Conservation (phyloP, 2,113 vertebrate genomes). For the Nannospalax galili region DNA sequence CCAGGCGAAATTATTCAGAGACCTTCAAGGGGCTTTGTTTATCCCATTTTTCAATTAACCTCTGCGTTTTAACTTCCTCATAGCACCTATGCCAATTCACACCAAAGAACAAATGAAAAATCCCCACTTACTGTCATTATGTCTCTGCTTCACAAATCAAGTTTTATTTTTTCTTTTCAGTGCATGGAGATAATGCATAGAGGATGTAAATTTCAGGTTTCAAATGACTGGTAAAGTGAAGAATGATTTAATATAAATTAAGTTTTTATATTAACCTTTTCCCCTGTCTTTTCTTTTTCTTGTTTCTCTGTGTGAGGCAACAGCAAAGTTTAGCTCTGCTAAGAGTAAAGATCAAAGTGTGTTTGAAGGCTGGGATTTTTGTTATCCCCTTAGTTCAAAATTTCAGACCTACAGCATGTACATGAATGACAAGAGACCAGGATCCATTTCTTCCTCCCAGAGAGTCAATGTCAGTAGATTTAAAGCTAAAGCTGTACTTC, state of each 20-base stretch:
- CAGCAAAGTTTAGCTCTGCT: constrained; percentile 24
- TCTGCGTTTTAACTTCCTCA: constrained; percentile 92
- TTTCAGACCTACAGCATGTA: not conserved
- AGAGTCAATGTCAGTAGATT: not conserved
- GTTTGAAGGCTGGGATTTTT: not conserved
- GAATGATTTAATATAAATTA: constrained; percentile 89
- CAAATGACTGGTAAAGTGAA: constrained; percentile 82
- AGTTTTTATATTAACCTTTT: constrained; percentile 85
- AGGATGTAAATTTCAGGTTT: constrained; percentile 86
- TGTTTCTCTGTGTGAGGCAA: constrained; percentile 46
- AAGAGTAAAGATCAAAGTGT: constrained; percentile 41
- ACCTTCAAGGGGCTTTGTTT: constrained; percentile 92
- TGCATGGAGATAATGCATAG: constrained; percentile 79
- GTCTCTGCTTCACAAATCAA: constrained; percentile 86
- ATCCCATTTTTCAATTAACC: constrained; percentile 99
- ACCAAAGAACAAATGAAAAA: constrained; percentile 91
- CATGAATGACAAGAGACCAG: not conserved
- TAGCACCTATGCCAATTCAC: constrained; percentile 90
- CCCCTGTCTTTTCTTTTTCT: constrained; percentile 79
- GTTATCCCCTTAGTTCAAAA: constrained; percentile 17
- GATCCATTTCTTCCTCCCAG: not conserved
- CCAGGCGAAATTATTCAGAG: constrained; percentile 90
- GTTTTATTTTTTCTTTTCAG: constrained; percentile 59
- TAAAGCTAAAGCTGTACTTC: not conserved
- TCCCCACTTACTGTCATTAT: constrained; percentile 81